These are phyloP conservation scores for Lepidurus couesii DNA, from an alignment of 1,140 invertebrate species.

Conservation along the genomic window DNA sequence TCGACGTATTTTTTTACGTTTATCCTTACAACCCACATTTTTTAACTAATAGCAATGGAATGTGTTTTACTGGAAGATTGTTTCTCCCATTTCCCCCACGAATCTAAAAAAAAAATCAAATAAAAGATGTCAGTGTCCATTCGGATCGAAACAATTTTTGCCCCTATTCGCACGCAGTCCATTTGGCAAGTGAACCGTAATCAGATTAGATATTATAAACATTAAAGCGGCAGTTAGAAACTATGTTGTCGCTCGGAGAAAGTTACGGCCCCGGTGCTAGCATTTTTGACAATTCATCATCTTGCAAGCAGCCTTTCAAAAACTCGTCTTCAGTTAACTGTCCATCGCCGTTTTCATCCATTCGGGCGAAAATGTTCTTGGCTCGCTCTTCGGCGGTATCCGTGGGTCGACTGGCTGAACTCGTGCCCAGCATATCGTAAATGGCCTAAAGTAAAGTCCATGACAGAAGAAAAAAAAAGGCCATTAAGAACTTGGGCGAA, in stretches of 20 bases:
- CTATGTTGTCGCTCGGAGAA: not conserved
- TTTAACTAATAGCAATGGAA: too few relatives aligned
- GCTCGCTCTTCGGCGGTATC: conserved; percentile 93
- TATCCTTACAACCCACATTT: too few relatives aligned
- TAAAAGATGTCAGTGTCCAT: too few relatives aligned
- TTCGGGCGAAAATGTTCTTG: conserved; percentile 97
- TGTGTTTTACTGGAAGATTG: too few relatives aligned
- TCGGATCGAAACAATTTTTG: too few relatives aligned
- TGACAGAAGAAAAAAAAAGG: not conserved
- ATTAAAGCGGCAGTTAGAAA: not conserved
- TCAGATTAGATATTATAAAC: not conserved
- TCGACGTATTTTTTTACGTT: too few relatives aligned
- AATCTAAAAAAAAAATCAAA: too few relatives aligned
- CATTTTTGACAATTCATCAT: conserved; percentile 94
- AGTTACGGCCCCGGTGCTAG: conserved; percentile 62
- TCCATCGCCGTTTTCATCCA: conserved; percentile 98
- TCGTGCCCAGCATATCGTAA: conserved; percentile 95
- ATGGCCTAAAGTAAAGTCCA: conserved; percentile 71
- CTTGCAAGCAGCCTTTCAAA: conserved; percentile 95
- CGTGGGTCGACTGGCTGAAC: conserved; percentile 83
- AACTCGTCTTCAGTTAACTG: conserved; percentile 98
- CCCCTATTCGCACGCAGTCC: too few relatives aligned
- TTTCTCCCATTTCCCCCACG: too few relatives aligned
- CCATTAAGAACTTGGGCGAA: not conserved
- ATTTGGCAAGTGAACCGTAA: too few relatives aligned